A percentile compares a stretch with the other conserved stretches of the same genome.
Evolutionary conservation across 30 jellyfish, hydroid and myxozoan species (phyloP).

Genomic region (Hydractinia echinata): DNA sequence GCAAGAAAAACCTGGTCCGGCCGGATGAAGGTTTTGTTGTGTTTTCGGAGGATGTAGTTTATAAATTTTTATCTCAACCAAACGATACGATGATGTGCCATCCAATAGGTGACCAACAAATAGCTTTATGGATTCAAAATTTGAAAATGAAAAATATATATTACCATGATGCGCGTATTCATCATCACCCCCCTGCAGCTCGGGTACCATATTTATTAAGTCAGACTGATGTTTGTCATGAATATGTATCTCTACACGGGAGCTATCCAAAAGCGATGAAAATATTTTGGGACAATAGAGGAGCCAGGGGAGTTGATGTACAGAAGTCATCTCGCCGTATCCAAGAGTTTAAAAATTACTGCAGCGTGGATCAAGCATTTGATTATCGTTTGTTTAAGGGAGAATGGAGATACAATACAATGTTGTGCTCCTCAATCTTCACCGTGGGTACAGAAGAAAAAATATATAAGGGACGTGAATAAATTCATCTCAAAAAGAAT

Average conservation of each 20-base stretch:
- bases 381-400: constrained; percentile 31
- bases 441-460: constrained; percentile 57
- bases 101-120: constrained; percentile 86
- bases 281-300: constrained; percentile 43
- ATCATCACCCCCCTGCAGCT: constrained; percentile 54
- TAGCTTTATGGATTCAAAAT: constrained; percentile 69
- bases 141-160: constrained; percentile 30
- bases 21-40: constrained; percentile 77
- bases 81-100: constrained; percentile 54
- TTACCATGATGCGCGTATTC: constrained; percentile 59
- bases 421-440: constrained; percentile 44
- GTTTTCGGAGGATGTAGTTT: constrained; percentile 64
- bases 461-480: no score
- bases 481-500: no score
- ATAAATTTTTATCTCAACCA: constrained; percentile 53
- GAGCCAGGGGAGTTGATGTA: background rate
- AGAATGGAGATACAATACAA: constrained; percentile 67
- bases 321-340: background rate
- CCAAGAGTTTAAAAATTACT: background rate
- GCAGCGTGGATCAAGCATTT: background rate
- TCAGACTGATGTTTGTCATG: constrained; percentile 39
- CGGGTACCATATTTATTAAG: background rate
- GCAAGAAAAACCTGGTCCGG: constrained; percentile 48
- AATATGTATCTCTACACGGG: constrained; percentile 65
- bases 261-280: constrained; percentile 68